These are phyloP conservation scores for Mantis religiosa DNA, from an alignment of 2,888 invertebrate species.

Conservation along the genomic window DNA sequence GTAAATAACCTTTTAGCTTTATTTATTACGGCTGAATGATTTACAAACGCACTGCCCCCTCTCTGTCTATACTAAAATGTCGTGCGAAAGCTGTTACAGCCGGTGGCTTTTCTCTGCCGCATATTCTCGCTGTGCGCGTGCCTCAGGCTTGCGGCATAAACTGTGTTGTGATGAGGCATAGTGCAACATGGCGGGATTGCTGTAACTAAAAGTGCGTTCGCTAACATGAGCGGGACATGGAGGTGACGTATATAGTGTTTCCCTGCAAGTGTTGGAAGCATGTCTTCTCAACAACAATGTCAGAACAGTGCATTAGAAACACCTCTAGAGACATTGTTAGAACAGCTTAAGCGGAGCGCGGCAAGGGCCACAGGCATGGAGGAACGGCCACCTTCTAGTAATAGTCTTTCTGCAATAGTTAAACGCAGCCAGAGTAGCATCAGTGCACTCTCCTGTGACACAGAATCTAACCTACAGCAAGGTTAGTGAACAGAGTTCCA, in stretches of 20 bases:
- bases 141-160: background rate
- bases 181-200: background rate
- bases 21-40: no score
- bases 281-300: background rate
- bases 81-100: no score
- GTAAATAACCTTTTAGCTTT: no score
- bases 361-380: slow-evolving; percentile 65
- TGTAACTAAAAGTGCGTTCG: background rate
- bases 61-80: no score
- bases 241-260: background rate
- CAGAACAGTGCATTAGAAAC: slow-evolving; percentile 49
- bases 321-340: slow-evolving; percentile 79
- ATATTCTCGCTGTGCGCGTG: background rate
- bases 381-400: slow-evolving; percentile 38
- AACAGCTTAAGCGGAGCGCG: slow-evolving; percentile 75
- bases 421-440: slow-evolving; percentile 27
- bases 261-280: background rate
- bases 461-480: slow-evolving; percentile 25
- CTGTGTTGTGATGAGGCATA: background rate
- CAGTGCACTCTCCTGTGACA: slow-evolving; percentile 12
- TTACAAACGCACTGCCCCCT: no score
- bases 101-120: background rate
- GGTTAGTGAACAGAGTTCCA: slow-evolving; percentile 36
- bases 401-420: slow-evolving; percentile 2
- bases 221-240: background rate